Evolutionary conservation across 2,888 invertebrate genomes (phyloP), one percentile per base, ranked within the genome.

Genomic region (Micropterix aruncella): DNA sequence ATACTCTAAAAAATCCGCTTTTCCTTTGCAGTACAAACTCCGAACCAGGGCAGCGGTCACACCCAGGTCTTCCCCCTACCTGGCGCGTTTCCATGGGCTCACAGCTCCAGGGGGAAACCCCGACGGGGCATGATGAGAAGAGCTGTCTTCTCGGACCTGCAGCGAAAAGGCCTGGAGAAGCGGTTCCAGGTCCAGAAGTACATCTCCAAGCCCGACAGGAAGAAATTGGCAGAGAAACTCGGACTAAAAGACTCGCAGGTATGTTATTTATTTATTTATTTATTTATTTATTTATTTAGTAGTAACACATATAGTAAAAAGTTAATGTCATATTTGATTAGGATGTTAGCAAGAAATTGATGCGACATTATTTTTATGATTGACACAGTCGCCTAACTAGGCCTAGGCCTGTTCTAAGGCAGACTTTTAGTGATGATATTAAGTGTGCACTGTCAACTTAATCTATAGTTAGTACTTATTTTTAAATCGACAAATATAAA

Each of bases 211-310:
- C 96, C 96, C 1, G 97, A 97, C 63, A 75, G 97, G 62, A 96
- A 95, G 75, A 94, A 95, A 58, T 69, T 97, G 49, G 96, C 97
- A 0, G 94, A 94, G 61, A 91, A 94, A 62, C 74, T 97, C 42
- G 95, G 94, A 7, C 75, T 97, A 9, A 96, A 96, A 61, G 96
- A 97, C 59, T 95, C 95, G 51, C 96, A 96, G 86, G 96, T 95
- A 56, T 70, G 74, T 51, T 2, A 16, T n/a, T n/a, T n/a, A n/a
- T n/a, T n/a, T n/a, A n/a, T n/a, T n/a, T n/a, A n/a, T n/a, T n/a
- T n/a, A n/a, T n/a, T n/a, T n/a, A n/a, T n/a, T n/a, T n/a, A n/a
- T n/a, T n/a, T n/a, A n/a, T n/a, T n/a, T n/a, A n/a, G n/a, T n/a
- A n/a, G n/a, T n/a, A n/a, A n/a, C n/a, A n/a, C n/a, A n/a, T n/a